Evolutionary conservation across 1,140 invertebrate genomes (phyloP), one percentile per base, ranked within the genome.

Genomic region (Matsumurasca onukii): DNA sequence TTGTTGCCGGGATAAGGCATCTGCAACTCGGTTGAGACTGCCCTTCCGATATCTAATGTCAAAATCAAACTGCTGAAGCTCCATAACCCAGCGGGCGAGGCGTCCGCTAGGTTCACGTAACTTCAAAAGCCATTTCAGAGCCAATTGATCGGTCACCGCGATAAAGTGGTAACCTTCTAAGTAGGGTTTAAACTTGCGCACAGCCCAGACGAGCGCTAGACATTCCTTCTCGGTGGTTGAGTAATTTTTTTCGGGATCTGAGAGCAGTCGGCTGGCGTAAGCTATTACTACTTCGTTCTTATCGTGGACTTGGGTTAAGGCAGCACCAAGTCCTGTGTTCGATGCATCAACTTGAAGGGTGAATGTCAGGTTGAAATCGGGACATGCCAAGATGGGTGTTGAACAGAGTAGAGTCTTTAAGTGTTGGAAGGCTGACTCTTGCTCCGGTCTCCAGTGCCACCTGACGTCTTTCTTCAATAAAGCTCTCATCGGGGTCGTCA

Each of bases 401-500:
- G 70, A 67, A 1, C 25, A 66, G 45, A 76, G 61, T 15, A n/a
- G 12, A 2, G 52, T 27, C 39, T 80, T 73, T n/a, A 78, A 66
- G n/a, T 70, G 61, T 0, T 76, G 51, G 70, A 71, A 69, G 1
- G 69, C 52, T 12, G 22, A 20, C 24, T 70, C 67, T 27, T 69
- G 67, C n/a, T 29, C n/a, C 17, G 15, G 17, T 24, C 45, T 51
- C 70, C 70, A 71, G 1, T 63, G 65, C 27, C 71, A 71, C 24
- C 70, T 70, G 12, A 69, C 72, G 52, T 74, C 72, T 49, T 75
- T 77, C 39, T 69, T 73, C 2, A 76, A 29, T 1, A 78, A 66
- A 9, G 70, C 67, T 3, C 72, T 77, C 9, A 81, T 66, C 1
- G 75, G 75, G 9, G 79, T 15, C 70, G 66, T 48, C 9, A 66